A percentile compares a stretch with the other conserved stretches of the same genome.
Evolutionary conservation across 2,113 vertebrate genomes (phyloP).

Genomic region (Castor canadensis): DNA sequence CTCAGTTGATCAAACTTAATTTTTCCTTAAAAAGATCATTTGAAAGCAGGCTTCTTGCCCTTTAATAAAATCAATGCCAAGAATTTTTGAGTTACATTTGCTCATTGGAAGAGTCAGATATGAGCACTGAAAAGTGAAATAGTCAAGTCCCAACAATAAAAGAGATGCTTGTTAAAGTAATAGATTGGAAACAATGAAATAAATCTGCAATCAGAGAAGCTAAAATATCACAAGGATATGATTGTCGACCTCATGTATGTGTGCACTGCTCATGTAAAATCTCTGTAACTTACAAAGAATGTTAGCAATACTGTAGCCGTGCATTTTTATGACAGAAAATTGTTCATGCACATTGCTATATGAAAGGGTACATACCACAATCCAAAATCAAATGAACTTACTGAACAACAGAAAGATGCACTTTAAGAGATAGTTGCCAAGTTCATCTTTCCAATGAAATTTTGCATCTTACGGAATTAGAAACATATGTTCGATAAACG

Average conservation of each 20-base stretch:
- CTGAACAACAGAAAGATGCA: conserved; percentile 2
- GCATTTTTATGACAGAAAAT: background rate
- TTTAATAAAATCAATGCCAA: background rate
- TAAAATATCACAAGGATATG: background rate
- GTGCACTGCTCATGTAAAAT: accelerated
- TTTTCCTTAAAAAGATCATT: background rate
- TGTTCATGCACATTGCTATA: background rate
- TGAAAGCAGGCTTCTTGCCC: background rate
- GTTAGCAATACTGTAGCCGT: background rate
- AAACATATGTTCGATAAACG: conserved; percentile 60
- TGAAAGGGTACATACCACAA: background rate
- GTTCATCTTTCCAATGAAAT: conserved; percentile 43
- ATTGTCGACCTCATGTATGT: background rate
- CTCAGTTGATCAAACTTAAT: too few species aligned
- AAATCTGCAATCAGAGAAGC: background rate
- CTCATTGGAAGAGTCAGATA: background rate
- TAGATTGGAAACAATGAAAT: background rate
- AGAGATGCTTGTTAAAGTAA: background rate
- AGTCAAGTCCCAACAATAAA: background rate
- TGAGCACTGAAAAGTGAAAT: background rate
- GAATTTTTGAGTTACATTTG: background rate
- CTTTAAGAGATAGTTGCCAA: conserved; percentile 37
- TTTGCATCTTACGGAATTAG: conserved; percentile 39
- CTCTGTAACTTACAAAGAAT: background rate
- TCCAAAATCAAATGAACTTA: conserved; percentile 22